These are phyloP conservation scores for Callorhinus ursinus DNA, from an alignment of 2,113 vertebrate genomes.

Conservation along the genomic window DNA sequence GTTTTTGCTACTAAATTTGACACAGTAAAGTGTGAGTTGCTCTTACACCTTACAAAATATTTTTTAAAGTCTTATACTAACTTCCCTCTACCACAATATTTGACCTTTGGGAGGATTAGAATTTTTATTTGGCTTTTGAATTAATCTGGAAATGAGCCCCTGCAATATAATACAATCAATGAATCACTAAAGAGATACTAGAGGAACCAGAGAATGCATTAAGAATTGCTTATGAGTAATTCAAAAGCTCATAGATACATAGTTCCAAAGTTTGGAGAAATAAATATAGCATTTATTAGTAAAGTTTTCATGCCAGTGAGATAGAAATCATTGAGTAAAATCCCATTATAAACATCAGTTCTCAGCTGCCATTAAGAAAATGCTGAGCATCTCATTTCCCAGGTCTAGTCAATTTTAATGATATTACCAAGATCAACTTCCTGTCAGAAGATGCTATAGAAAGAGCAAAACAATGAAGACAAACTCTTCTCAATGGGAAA, in stretches of 20 bases:
- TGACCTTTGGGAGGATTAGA: constrained; percentile 57
- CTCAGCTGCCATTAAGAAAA: constrained; percentile 38
- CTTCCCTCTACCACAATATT: not conserved
- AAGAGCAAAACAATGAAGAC: constrained; percentile 26
- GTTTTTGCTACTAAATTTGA: constrained; percentile 25
- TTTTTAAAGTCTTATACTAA: constrained; percentile 22
- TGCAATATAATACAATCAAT: constrained; percentile 64
- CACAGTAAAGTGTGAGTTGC: not conserved
- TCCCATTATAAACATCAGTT: constrained; percentile 42
- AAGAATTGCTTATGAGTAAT: constrained; percentile 66
- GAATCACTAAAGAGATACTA: constrained; percentile 13
- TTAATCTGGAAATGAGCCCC: constrained; percentile 56
- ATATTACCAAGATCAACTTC: constrained; percentile 23
- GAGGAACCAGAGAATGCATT: not conserved
- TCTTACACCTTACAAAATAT: not conserved
- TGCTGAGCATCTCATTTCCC: not conserved
- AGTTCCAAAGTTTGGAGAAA: constrained; percentile 50
- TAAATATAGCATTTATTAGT: constrained; percentile 45
- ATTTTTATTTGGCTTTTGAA: constrained; percentile 63
- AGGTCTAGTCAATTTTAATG: constrained; percentile 52
- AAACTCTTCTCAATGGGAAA: constrained; percentile 55
- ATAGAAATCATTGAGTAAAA: constrained; percentile 49
- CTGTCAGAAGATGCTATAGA: not conserved
- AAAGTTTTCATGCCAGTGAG: constrained; percentile 30
- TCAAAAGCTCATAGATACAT: constrained; percentile 51